These are phyloP conservation scores for Coelinius sp. DNA, from an alignment of 2,888 invertebrate species.

Conservation along the genomic window DNA sequence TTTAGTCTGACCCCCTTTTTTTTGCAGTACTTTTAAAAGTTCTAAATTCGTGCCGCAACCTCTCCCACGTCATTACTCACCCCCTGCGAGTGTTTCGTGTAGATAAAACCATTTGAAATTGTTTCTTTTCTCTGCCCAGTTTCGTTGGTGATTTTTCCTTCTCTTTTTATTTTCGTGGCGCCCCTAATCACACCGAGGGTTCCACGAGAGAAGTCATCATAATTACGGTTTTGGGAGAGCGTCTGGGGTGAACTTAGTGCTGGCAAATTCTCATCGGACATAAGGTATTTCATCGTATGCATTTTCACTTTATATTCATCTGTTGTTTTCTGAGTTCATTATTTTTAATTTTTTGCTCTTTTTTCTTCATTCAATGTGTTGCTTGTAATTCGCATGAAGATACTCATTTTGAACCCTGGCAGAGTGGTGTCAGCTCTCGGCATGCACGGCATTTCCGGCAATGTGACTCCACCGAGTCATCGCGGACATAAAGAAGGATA, in stretches of 20 bases:
- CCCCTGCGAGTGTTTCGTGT: neutral
- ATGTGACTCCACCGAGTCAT: constrained; percentile 52
- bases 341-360: constrained; percentile 32
- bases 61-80: neutral
- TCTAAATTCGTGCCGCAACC: neutral
- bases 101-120: constrained; percentile 7
- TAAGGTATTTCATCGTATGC: constrained; percentile 10
- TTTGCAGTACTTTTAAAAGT: neutral
- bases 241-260: constrained; percentile 12
- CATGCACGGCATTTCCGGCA: constrained; percentile 68
- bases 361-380: constrained; percentile 40
- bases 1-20: neutral
- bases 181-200: constrained; percentile 19
- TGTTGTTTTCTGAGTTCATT: constrained; percentile 36
- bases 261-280: neutral
- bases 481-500: constrained; percentile 27
- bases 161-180: neutral
- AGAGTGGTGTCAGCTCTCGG: constrained; percentile 58
- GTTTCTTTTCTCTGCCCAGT: neutral
- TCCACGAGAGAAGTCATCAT: constrained; percentile 8
- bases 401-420: constrained; percentile 39
- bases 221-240: constrained; percentile 17
- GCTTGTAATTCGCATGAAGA: constrained; percentile 49
- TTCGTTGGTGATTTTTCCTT: neutral
- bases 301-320: constrained; percentile 38